These are phyloP conservation scores for Idaea dimidiata DNA, from an alignment of 2,888 invertebrate genomes.

Conservation along the genomic window DNA sequence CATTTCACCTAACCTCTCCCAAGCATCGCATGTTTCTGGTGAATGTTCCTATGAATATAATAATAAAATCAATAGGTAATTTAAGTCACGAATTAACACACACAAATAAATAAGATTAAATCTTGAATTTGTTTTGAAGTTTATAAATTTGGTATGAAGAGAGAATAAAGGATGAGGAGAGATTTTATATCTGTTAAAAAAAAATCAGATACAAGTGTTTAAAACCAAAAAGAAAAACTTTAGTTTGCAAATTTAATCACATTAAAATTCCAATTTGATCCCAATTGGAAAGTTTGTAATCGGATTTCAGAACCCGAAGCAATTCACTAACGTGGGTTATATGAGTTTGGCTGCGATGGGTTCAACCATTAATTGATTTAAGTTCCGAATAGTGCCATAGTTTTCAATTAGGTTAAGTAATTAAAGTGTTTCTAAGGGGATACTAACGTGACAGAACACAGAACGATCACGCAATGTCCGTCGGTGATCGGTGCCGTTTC, in stretches of 20 bases:
- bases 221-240: neutral
- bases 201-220: neutral
- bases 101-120: too few relatives aligned
- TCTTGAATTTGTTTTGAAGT: too few relatives aligned
- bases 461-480: slow-evolving; percentile 52
- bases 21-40: neutral
- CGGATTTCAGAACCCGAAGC: neutral
- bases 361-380: slow-evolving; percentile 1
- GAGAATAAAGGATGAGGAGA: neutral
- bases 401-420: slow-evolving; percentile 70
- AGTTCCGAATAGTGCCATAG: slow-evolving; percentile 28
- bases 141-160: too few relatives aligned
- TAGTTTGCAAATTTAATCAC: neutral
- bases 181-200: neutral
- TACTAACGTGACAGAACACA: slow-evolving; percentile 18
- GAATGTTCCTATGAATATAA: neutral
- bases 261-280: neutral
- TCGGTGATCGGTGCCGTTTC: slow-evolving; percentile 22
- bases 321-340: neutral
- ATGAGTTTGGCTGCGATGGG: neutral
- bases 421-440: slow-evolving; percentile 44
- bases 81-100: too few relatives aligned
- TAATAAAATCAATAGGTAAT: too few relatives aligned
- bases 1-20: slow-evolving; percentile 55
- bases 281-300: neutral